Conservation (phyloP, 1,140 invertebrate genomes). For the Saxidomus purpurata region DNA sequence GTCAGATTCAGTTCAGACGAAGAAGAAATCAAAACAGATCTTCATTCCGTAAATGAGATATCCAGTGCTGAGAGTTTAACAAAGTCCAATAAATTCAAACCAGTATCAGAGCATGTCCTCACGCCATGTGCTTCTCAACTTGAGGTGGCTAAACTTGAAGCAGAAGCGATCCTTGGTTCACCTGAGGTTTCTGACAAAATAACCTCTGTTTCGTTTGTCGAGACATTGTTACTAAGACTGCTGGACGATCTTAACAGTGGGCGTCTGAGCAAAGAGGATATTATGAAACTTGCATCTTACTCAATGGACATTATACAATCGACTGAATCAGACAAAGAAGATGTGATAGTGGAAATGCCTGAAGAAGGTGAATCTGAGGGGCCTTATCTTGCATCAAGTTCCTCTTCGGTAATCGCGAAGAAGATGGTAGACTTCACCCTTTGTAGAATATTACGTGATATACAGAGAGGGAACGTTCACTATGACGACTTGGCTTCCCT, state of each 20-base stretch:
- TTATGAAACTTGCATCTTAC: conserved; percentile 60
- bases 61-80: neutral
- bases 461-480: conserved; percentile 43
- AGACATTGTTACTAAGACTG: conserved; percentile 55
- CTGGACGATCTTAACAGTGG: conserved; percentile 64
- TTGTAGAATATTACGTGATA: conserved; percentile 55
- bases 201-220: conserved; percentile 50
- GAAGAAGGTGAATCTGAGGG: neutral
- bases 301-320: conserved; percentile 57
- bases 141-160: conserved; percentile 49
- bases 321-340: neutral
- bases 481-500: conserved; percentile 61
- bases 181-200: conserved; percentile 33
- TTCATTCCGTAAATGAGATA: neutral
- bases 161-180: conserved; percentile 39
- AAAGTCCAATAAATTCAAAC: conserved; percentile 13
- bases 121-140: conserved; percentile 57
- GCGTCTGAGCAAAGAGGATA: conserved; percentile 50
- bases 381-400: conserved; percentile 12
- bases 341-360: conserved; percentile 2
- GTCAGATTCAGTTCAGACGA: conserved; percentile 65
- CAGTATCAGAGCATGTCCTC: conserved; percentile 63
- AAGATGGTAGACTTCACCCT: conserved; percentile 69
- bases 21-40: conserved; percentile 38
- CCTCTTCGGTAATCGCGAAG: conserved; percentile 57